Base-by-base conservation (phyloP, 2,797 vertebrate genomes). In the Poecilia wingei region DNA sequence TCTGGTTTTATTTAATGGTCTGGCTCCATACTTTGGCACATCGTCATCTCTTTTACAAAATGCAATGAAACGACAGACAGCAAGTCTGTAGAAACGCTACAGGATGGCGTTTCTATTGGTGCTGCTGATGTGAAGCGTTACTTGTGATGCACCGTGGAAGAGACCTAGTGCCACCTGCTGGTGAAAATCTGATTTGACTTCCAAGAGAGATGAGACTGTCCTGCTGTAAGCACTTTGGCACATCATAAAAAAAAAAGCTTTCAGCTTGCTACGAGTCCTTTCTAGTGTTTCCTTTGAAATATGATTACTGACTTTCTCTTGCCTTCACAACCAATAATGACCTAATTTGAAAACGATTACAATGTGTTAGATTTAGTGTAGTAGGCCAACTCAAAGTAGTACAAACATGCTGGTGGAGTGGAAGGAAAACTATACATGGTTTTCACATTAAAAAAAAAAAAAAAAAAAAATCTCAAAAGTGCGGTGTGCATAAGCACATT, bases 141-240 rank as follows among this genome's bases (percentile, higher is more conserved):
- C 79, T 51, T 74, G 39, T 76, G 33, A 73, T 9, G 14, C 2
- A n/a, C 1, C 74, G 82, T 57, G 14, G 75, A 83, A 88, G 83
- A 77, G 31, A 83, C 75, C 66, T 90, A 69, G 76, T 88, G 89
- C 92, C 94, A 91, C 89, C 94, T 95, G 76, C 91, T 94, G 94
- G 92, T 84, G 33, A 25, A 85, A 70, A 80, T 69, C 72, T 84
- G 79, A 82, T 78, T 57, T 78, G 64, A 46, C 3, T 68, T 36
- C 79, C 70, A 74, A 46, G 28, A 71, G 36, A 75, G 81, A 61
- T 18, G 75, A 84, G n/a, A 79, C 53, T 28, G 41, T 28, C 25
- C 10, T 70, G 12, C 68, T 8, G 6, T 20, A 57, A 70, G 36
- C 12, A 41, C 33, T 36, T n/a, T 68, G 25, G 66, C 16, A 74